Base-by-base conservation (phyloP, 53 echinoderm and acorn worm species). In the Holothuria scabra region DNA sequence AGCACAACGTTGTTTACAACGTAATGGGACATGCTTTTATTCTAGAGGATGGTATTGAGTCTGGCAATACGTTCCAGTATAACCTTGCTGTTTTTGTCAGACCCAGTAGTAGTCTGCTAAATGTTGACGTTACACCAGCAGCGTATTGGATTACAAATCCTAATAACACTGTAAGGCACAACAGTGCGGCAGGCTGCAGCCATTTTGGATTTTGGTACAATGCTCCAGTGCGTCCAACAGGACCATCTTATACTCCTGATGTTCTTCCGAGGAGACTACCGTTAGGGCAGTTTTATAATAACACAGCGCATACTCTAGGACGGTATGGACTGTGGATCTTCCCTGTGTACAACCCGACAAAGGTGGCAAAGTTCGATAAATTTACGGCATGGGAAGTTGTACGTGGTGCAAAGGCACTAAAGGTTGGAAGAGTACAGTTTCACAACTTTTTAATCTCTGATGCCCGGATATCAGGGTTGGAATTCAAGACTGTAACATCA, bases 141-240 rank as follows among this genome's bases (percentile, higher is more conserved):
- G 89, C 93, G 13, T 99, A 79, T 89, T 99, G 99, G 99, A 84
- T 99, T 46, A 94, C 93, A 64, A 99, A 99, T 61, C 94, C 99
- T 2, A 80, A 99, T 88, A 97, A 99, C 79, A 93, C 69, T 49
- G 67, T 99, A 67, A 81, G 99, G n/a, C 94, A 99, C 79, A 99
- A 99, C 82, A 91, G 94, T 18, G 99, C 94, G 6, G 99, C 94
- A 0, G 99, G 99, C 12, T 94, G 99, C 41, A 91, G 87, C 23
- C 99, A 99, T 69, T 92, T 93, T 78, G 99, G 99, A 12, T 99
- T 91, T 84, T 99, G 99, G 99, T 99, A 99, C 89, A 99, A 99
- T 83, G 79, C 85, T 83, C 94, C 94, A 2, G 32, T 34, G 18
- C 85, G 95, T 48, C 97, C 97, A 12, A 94, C 65, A 0, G 97